These are phyloP conservation scores for Tragopan temminckii DNA, from an alignment of 2,797 vertebrate species.

Conservation along the genomic window DNA sequence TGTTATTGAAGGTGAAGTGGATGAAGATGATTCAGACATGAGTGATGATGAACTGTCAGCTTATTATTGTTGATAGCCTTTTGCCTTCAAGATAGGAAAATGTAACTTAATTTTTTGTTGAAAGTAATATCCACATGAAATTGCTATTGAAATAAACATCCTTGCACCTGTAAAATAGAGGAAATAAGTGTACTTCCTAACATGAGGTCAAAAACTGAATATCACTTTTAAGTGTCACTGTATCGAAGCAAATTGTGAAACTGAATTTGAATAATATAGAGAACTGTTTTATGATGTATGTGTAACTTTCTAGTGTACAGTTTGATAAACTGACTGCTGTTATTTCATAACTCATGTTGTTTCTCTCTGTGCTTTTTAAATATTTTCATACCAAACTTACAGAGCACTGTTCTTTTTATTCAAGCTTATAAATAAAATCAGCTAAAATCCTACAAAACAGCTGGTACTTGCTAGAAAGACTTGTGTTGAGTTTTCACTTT, in stretches of 20 bases:
- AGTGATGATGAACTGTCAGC: conserved; percentile 91
- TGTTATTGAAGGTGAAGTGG: conserved; percentile 95
- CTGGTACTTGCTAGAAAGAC: neutral
- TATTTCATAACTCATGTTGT: conserved; percentile 44
- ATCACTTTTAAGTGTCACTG: conserved; percentile 54
- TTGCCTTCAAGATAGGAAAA: conserved; percentile 1
- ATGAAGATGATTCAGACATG: conserved; percentile 94
- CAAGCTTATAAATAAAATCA: neutral
- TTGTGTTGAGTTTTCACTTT: neutral
- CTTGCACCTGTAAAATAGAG: conserved; percentile 69
- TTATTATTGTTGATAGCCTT: conserved; percentile 70
- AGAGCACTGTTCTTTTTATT: neutral
- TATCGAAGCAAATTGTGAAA: conserved; percentile 50
- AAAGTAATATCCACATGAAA: conserved; percentile 8
- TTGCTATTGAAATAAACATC: conserved; percentile 33
- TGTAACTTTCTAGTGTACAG: conserved; percentile 69
- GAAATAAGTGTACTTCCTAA: conserved; percentile 53
- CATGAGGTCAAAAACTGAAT: neutral
- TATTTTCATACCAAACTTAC: conserved; percentile 35
- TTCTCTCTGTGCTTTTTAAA: conserved; percentile 58
- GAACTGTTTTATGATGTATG: conserved; percentile 51
- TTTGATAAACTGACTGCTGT: conserved; percentile 49
- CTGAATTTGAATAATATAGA: conserved; percentile 62
- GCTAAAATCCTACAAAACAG: neutral
- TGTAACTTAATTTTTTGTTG: neutral